Conservation (phyloP, 2,888 invertebrate species). For the Lasioglossum oenotherae region DNA sequence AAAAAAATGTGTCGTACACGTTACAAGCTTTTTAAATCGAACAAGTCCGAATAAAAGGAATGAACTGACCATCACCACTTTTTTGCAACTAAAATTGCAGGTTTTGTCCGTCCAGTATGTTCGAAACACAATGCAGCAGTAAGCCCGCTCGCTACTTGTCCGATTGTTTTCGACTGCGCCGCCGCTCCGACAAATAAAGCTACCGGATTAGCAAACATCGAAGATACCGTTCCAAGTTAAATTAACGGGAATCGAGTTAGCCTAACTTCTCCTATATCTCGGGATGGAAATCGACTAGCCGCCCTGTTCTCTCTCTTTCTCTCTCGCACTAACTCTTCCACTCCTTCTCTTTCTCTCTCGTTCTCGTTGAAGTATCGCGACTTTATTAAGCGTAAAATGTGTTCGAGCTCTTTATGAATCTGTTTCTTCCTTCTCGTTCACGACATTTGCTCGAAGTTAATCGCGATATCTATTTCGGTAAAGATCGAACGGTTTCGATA, state of each 20-base stretch:
- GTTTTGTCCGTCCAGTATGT: background rate
- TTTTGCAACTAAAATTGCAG: background rate
- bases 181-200: constrained; percentile 22
- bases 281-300: background rate
- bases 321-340: background rate
- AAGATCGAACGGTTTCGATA: constrained; percentile 13
- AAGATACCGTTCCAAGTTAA: constrained; percentile 18
- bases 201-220: constrained; percentile 29
- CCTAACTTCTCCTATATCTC: constrained; percentile 23
- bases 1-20: background rate
- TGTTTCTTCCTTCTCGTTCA: background rate
- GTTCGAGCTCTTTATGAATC: background rate
- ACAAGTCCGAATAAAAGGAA: background rate
- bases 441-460: background rate
- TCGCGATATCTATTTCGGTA: background rate
- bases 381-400: constrained; percentile 24
- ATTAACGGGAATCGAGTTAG: constrained; percentile 27
- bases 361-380: constrained; percentile 21
- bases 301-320: background rate
- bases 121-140: background rate
- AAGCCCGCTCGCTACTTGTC: background rate
- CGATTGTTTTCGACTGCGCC: constrained; percentile 35
- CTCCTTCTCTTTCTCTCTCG: background rate
- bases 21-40: background rate
- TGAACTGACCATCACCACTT: background rate